phyloP scores from a whole-genome alignment of 1,140 invertebrate species.

The Plodia interpunctella region DNA sequence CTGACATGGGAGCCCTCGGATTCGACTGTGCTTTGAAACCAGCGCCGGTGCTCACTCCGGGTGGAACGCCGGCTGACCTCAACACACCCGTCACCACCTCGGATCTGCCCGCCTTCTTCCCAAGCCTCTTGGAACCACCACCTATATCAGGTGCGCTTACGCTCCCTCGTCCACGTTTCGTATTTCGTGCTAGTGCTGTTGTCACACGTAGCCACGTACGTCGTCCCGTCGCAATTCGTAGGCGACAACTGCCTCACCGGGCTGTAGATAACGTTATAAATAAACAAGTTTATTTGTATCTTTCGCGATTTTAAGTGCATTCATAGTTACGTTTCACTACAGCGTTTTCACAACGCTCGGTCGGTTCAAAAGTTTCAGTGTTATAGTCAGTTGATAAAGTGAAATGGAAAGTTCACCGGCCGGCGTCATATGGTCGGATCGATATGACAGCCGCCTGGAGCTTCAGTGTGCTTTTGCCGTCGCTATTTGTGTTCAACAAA shows the following conservation, averaged over 20 bases:
- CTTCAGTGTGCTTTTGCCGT: conserved; percentile 32
- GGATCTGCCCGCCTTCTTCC: conserved; percentile 70
- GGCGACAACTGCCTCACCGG: conserved; percentile 37
- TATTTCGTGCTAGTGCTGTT: not conserved
- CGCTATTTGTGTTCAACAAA: not conserved
- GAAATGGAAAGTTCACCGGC: conserved; percentile 62
- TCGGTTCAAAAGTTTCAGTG: conserved; percentile 25
- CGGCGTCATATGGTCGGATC: conserved; percentile 46
- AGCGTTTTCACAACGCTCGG: not conserved
- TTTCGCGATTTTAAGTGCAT: conserved; percentile 25
- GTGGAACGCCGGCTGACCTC: conserved; percentile 74
- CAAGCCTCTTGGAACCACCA: conserved; percentile 86
- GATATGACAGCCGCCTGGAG: conserved; percentile 53
- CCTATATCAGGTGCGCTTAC: conserved; percentile 87
- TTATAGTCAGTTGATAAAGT: conserved; percentile 34
- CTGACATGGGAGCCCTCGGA: conserved; percentile 60
- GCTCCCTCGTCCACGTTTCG: not conserved
- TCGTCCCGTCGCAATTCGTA: conserved; percentile 31
- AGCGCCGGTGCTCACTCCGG: conserved; percentile 83
- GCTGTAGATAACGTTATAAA: conserved; percentile 60
- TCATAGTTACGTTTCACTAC: not conserved
- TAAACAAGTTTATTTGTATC: conserved; percentile 40
- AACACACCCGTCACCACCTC: conserved; percentile 69
- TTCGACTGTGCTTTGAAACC: conserved; percentile 79
- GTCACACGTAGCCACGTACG: conserved; percentile 18